phyloP scores from a whole-genome alignment of 1,140 invertebrate genomes.

The Brachystomella parvula region DNA sequence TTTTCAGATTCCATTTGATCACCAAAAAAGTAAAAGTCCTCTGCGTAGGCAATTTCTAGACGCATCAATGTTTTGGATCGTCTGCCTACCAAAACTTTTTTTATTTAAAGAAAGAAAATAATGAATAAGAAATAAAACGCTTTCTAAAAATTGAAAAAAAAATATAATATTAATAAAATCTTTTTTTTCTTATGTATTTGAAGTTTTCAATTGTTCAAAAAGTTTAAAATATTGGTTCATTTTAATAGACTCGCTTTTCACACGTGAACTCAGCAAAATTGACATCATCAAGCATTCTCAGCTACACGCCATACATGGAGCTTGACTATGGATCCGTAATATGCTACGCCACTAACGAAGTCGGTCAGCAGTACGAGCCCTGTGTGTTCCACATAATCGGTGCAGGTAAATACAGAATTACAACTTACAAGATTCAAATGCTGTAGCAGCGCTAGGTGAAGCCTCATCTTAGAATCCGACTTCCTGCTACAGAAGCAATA shows the following conservation, averaged over 20 bases:
- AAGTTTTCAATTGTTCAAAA: not conserved
- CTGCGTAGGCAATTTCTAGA: too few species aligned
- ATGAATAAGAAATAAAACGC: too few species aligned
- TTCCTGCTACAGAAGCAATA: too few species aligned
- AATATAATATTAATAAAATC: too few species aligned
- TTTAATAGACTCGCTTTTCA: constrained; percentile 40
- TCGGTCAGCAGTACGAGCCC: constrained; percentile 57
- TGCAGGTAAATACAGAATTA: constrained; percentile 48
- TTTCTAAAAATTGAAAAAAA: too few species aligned
- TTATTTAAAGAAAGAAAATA: too few species aligned
- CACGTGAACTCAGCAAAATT: constrained; percentile 46
- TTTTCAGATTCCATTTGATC: constrained; percentile 22
- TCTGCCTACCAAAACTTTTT: too few species aligned
- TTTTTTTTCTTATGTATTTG: not conserved
- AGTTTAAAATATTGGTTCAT: too few species aligned
- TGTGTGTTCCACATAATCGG: constrained; percentile 63
- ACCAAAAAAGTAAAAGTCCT: too few species aligned
- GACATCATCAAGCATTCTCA: constrained; percentile 54
- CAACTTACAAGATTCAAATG: not conserved
- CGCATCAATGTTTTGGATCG: too few species aligned
- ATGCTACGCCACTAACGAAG: constrained; percentile 58
- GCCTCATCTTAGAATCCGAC: too few species aligned
- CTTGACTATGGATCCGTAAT: constrained; percentile 61
- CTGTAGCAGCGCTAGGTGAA: not conserved
- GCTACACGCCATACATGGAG: constrained; percentile 68